phyloP scores from a whole-genome alignment of 2,113 vertebrate species.

The Crypturellus undulatus region DNA sequence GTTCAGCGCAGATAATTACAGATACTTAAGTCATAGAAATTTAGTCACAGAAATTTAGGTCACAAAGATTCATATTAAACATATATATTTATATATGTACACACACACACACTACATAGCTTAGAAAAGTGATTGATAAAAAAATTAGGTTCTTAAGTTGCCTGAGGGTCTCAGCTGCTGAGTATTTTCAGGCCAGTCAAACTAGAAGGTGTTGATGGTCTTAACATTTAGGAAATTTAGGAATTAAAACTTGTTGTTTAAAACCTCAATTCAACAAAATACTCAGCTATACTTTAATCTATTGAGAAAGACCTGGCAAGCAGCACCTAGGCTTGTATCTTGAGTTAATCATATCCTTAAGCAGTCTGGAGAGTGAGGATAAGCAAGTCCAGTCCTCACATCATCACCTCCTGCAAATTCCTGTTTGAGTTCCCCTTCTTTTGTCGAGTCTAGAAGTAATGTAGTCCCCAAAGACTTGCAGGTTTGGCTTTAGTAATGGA shows the following conservation, averaged over 20 bases:
- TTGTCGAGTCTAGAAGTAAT: background rate
- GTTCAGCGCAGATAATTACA: background rate
- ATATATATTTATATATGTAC: too few species aligned
- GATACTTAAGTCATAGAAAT: background rate
- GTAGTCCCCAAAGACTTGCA: background rate
- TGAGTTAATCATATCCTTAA: background rate
- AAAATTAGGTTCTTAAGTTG: background rate
- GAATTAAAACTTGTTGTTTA: background rate
- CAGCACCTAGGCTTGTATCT: background rate
- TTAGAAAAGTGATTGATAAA: background rate
- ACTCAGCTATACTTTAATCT: background rate
- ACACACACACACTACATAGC: background rate
- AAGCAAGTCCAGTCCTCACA: background rate
- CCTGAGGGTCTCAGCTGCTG: background rate
- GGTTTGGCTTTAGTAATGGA: background rate
- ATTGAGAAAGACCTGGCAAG: background rate
- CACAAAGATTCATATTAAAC: background rate
- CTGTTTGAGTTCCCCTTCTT: background rate
- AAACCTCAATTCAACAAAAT: background rate
- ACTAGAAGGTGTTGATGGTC: fast-evolving
- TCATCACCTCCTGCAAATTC: background rate
- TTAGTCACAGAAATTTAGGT: background rate
- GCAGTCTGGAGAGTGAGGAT: background rate
- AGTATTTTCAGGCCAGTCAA: background rate
- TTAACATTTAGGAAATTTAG: background rate